phyloP scores from a whole-genome alignment of 2,888 invertebrate species.

The Acheta domesticus region DNA sequence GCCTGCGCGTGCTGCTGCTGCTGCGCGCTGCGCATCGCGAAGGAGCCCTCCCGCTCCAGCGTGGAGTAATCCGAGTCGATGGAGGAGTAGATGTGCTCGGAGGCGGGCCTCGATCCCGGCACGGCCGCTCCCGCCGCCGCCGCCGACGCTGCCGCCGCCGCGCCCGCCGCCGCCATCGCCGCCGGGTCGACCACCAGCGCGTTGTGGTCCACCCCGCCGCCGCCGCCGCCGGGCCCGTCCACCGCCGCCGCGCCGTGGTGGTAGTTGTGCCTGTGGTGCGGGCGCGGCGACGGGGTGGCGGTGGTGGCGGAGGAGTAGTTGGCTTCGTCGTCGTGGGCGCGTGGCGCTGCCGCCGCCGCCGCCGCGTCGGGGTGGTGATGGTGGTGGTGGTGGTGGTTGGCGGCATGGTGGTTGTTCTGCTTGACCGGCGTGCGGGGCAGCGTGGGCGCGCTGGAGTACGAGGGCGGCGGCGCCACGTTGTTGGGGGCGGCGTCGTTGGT shows the following conservation, averaged over 20 bases:
- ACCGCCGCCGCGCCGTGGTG: constrained; percentile 45
- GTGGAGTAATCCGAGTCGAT: constrained; percentile 81
- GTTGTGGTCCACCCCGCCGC: constrained; percentile 50
- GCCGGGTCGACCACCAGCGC: constrained; percentile 49
- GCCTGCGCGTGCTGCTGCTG: not conserved
- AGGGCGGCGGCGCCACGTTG: constrained; percentile 47
- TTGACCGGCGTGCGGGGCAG: constrained; percentile 39
- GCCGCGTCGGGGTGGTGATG: constrained; percentile 31
- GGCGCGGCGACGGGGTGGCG: constrained; percentile 61
- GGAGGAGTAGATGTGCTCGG: constrained; percentile 86
- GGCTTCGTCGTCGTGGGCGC: constrained; percentile 52
- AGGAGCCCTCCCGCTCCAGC: constrained; percentile 58
- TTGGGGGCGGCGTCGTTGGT: constrained; percentile 22
- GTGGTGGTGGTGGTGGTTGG: constrained; percentile 27
- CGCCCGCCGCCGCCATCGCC: constrained; percentile 51
- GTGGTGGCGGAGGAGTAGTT: constrained; percentile 64
- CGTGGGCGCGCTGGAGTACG: constrained; percentile 49
- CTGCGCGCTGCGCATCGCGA: constrained; percentile 36
- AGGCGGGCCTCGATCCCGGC: constrained; percentile 64
- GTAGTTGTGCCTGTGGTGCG: constrained; percentile 40
- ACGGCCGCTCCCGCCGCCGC: constrained; percentile 42
- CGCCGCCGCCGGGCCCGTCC: constrained; percentile 47
- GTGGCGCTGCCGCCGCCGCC: not conserved
- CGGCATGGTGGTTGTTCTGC: constrained; percentile 26
- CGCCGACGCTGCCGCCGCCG: constrained; percentile 48